Conservation (phyloP, 2,888 invertebrate genomes). For the Orthonevra nobilis region DNA sequence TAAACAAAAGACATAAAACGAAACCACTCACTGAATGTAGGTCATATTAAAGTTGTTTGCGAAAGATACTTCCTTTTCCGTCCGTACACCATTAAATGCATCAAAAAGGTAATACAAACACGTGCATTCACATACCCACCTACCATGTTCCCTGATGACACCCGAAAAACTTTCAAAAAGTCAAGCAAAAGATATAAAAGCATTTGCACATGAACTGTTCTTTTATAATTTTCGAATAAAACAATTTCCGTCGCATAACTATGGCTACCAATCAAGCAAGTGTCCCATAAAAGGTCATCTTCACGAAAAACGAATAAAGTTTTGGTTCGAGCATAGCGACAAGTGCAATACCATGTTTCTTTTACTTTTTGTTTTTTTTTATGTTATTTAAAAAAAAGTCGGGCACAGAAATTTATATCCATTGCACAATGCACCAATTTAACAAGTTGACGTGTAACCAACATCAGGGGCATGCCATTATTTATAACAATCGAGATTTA, state of each 20-base stretch:
- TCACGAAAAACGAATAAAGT: slow-evolving; percentile 32
- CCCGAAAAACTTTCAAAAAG: slow-evolving; percentile 46
- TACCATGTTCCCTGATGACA: slow-evolving; percentile 8
- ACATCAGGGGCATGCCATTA: slow-evolving; percentile 56
- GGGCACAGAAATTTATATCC: slow-evolving; percentile 48
- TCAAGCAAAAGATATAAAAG: slow-evolving; percentile 35
- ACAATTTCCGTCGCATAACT: slow-evolving; percentile 60
- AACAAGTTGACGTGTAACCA: slow-evolving; percentile 62
- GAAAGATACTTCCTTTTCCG: slow-evolving; percentile 14
- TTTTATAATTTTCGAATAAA: slow-evolving; percentile 41
- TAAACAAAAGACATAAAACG: slow-evolving; percentile 32
- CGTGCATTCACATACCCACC: background rate
- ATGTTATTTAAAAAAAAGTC: no score
- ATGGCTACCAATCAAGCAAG: slow-evolving; percentile 57
- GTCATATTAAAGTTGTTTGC: slow-evolving; percentile 30
- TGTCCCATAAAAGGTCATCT: slow-evolving; percentile 63
- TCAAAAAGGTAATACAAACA: slow-evolving; percentile 5
- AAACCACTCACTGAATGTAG: slow-evolving; percentile 32
- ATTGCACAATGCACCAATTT: slow-evolving; percentile 68
- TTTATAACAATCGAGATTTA: slow-evolving; percentile 68
- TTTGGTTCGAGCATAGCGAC: slow-evolving; percentile 57
- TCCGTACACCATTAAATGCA: background rate
- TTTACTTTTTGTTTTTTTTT: no score
- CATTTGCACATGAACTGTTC: slow-evolving; percentile 48
- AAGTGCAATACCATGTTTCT: slow-evolving; percentile 43